Evolutionary conservation across 2,797 vertebrate species (phyloP).

Genomic region (Chaenodraco wilsoni): DNA sequence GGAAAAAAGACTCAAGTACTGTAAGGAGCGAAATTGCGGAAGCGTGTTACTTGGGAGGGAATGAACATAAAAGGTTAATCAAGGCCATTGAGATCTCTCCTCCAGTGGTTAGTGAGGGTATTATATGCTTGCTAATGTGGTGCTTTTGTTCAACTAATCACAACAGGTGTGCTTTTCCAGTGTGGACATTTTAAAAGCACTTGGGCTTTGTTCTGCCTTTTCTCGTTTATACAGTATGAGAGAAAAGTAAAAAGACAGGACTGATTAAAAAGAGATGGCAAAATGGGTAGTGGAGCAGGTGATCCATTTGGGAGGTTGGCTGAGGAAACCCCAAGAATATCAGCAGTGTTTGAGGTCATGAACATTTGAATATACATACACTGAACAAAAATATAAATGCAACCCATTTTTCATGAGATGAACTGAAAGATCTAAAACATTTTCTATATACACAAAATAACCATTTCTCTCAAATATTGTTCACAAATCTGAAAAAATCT

Average conservation of each 20-base stretch:
- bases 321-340: constrained; percentile 8
- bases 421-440: too few species aligned
- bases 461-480: too few species aligned
- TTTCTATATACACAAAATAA: too few species aligned
- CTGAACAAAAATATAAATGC: too few species aligned
- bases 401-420: too few species aligned
- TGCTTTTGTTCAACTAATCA: constrained; percentile 42
- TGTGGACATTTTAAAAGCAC: constrained; percentile 38
- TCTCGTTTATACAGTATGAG: constrained; percentile 19
- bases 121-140: constrained; percentile 24
- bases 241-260: constrained; percentile 21
- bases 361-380: not conserved
- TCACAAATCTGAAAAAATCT: too few species aligned
- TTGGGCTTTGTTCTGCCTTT: constrained; percentile 24
- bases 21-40: constrained; percentile 48
- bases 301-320: constrained; percentile 16
- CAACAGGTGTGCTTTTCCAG: constrained; percentile 53
- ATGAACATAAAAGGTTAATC: constrained; percentile 67
- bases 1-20: constrained; percentile 41
- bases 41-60: constrained; percentile 49
- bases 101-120: constrained; percentile 31
- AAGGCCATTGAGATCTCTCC: constrained; percentile 53
- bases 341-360: not conserved
- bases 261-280: constrained; percentile 10
- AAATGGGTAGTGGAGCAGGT: constrained; percentile 15